Base-by-base conservation (phyloP, 2,888 invertebrate genomes). In the Syritta pipiens region DNA sequence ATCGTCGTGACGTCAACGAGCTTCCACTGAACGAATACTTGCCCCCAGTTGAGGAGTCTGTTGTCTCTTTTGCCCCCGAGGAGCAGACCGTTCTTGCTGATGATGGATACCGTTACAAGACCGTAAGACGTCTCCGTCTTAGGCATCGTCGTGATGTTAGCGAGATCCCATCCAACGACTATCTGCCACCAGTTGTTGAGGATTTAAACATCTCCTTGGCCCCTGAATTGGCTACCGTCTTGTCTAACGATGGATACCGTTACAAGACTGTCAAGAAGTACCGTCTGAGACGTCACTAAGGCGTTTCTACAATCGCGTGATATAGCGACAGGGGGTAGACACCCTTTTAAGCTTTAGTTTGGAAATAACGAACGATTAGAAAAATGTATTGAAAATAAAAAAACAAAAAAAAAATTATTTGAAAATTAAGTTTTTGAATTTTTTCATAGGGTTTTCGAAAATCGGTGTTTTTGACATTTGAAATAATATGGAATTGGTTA, bases 81-180 rank as follows among this genome's bases (percentile, higher is more conserved):
- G 59, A 76, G 67, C 57, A 63, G 42, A 79, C 81, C 9, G 62
- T 74, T n/a, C 42, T 84, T 7, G 81, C 83, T 62, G 84, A 87
- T 83, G 86, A 87, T 83, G 86, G 86, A 28, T 86, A 86, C 82
- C 87, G 86, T 63, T 87, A 87, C 84, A 87, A 87, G 83, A 84
- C 84, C 44, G 86, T 86, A 7, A 85, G 84, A 62, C 84, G 84
- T 49, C 79, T 84, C 7, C 84, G 83, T 63, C 46, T 76, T 7
- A 85, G 85, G 26, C 85, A 82, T 37, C 85, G 86, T 63, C 86
- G 86, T 48, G 86, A 85, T 76, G 86, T 85, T 1, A 82, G 9
- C 42, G 87, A 87, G 60, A 55, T 86, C 1, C 81, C 81, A 46
- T 63, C 83, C 30, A 81, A 57, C 40, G 85, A 86, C 6, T 76